phyloP scores from a whole-genome alignment of 2,888 invertebrate species.

The Pollenia angustigena region DNA sequence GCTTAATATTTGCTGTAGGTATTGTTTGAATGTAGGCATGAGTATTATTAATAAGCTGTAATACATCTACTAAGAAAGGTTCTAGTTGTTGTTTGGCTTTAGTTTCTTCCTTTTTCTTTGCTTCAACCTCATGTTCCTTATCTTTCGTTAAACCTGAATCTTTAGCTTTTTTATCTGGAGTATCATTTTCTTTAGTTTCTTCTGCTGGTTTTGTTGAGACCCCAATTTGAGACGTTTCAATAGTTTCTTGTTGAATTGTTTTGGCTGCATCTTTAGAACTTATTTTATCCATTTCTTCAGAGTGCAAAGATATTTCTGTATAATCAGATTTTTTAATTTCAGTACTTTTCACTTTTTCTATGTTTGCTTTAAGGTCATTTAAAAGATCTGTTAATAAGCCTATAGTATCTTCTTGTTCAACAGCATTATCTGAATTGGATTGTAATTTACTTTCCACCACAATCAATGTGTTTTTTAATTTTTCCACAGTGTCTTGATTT shows the following conservation, averaged over 20 bases:
- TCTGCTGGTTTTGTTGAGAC: no score
- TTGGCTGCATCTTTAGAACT: conserved; percentile 6
- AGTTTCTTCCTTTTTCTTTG: conserved; percentile 8
- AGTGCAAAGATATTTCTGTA: not conserved
- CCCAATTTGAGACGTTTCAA: not conserved
- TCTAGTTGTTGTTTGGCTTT: conserved; percentile 12
- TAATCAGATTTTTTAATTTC: conserved; percentile 70
- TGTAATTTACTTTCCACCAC: conserved; percentile 55
- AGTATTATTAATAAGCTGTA: conserved; percentile 42
- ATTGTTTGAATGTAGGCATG: conserved; percentile 53
- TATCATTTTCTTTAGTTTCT: not conserved
- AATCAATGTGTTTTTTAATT: conserved; percentile 75
- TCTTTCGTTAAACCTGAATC: not conserved
- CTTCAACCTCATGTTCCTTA: conserved; percentile 31
- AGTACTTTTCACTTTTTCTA: conserved; percentile 36
- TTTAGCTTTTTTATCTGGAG: not conserved
- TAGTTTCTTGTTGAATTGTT: not conserved
- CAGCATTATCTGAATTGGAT: not conserved
- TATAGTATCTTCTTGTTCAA: conserved; percentile 51
- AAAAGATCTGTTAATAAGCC: conserved; percentile 38
- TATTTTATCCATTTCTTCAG: not conserved
- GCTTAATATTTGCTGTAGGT: conserved; percentile 39
- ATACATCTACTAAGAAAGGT: not conserved
- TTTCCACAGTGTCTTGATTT: conserved; percentile 77
- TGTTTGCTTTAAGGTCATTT: conserved; percentile 52